These are phyloP conservation scores for Plagodis pulveraria DNA, from an alignment of 2,888 invertebrate genomes.

Conservation along the genomic window DNA sequence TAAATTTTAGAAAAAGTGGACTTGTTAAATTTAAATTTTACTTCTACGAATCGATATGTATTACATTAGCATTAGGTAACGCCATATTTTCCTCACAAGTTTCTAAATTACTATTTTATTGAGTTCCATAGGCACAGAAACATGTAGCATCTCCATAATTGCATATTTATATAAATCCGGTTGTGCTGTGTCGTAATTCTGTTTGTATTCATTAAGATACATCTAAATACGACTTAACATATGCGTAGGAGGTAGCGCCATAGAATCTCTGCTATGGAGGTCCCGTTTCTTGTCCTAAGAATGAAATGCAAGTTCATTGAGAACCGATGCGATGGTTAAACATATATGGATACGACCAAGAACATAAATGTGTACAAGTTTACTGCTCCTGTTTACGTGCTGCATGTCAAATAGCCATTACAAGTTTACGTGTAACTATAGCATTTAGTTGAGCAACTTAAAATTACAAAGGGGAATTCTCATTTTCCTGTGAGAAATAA, in stretches of 20 bases:
- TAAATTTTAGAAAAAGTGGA: too few relatives aligned
- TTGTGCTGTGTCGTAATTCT: conserved; percentile 49
- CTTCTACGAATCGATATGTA: too few relatives aligned
- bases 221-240: conserved; percentile 43
- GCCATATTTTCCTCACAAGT: conserved; percentile 5
- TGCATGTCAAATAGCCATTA: too few relatives aligned
- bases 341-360: not conserved
- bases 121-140: conserved; percentile 25
- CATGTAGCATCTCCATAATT: conserved; percentile 39
- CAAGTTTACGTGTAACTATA: too few relatives aligned
- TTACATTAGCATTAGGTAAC: conserved; percentile 18
- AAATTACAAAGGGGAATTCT: too few relatives aligned
- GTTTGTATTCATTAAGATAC: conserved; percentile 47
- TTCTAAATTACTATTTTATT: conserved; percentile 20
- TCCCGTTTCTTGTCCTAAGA: conserved; percentile 23
- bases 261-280: conserved; percentile 38
- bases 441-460: too few relatives aligned
- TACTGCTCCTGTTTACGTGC: too few relatives aligned
- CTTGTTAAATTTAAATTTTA: too few relatives aligned
- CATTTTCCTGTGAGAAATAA: too few relatives aligned
- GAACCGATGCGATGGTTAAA: not conserved
- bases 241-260: conserved; percentile 42
- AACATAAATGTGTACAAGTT: too few relatives aligned
- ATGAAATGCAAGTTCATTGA: conserved; percentile 9
- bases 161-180: conserved; percentile 57